Evolutionary conservation across 2,888 invertebrate species (phyloP), one percentile per base, ranked within the genome.

Genomic region (Macrophya alboannulata): DNA sequence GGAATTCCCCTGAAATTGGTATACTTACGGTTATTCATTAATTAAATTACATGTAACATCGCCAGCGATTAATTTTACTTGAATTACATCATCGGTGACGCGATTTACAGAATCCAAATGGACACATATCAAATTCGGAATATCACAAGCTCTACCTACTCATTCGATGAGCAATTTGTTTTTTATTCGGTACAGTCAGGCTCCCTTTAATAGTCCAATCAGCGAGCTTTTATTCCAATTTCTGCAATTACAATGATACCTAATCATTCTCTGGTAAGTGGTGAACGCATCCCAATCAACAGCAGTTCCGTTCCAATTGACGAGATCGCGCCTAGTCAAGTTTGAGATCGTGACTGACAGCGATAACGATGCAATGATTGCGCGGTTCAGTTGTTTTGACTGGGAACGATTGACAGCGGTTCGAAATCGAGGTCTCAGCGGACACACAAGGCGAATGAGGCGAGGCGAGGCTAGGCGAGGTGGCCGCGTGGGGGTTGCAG

Each of bases 351-450:
- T 77, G 77, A 77, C 37, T 55, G 77, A 55, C 77, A 55, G 31
- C 77, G 77, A 77, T 77, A 77, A 77, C 55, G 77, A 77, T 55
- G 48, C 51, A 55, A 83, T 65, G 68, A 83, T 83, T 51, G 65
- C 51, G 83, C 68, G 83, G 83, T 68, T 83, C 83, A 83, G 65
- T 83, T 83, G 83, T 83, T 83, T 83, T 83, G 83, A 83, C 83
- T 83, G 59, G 25, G 25, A 83, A 83, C 83, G 83, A 83, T 83
- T 83, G 83, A 83, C 68, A 83, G 83, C 68, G 71, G 21, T 65
- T 71, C 68, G 71, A 48, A 83, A 68, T 45, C 51, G 65, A 68
- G 48, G 71, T 83, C 83, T 83, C 83, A 25, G 68, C 10, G 68
- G 68, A 71, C 83, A 40, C 45, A 81, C 31, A 21, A n/a, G 43